Conservation (phyloP, 2,888 invertebrate species). For the Drosophila fulvimacula region DNA sequence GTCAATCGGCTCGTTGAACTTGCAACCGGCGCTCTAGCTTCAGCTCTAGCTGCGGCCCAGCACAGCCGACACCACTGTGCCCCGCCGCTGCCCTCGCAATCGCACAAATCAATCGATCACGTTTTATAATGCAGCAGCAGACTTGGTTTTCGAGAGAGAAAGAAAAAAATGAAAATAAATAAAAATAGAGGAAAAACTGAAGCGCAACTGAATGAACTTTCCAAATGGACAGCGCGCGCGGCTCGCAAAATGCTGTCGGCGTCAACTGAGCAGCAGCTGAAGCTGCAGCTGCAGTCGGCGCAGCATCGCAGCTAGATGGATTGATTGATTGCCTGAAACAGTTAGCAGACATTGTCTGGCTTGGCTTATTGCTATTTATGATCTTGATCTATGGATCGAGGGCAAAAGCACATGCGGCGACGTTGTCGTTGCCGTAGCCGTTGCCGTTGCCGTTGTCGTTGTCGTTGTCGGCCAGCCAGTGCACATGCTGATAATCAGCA, state of each 20-base stretch:
- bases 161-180: conserved; percentile 24
- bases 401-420: conserved; percentile 80
- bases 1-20: conserved; percentile 83
- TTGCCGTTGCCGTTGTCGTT: conserved; percentile 46
- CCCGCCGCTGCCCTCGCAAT: conserved; percentile 60
- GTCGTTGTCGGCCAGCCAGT: conserved; percentile 57
- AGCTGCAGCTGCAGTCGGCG: conserved; percentile 37
- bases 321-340: conserved; percentile 84
- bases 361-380: conserved; percentile 83
- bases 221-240: conserved; percentile 66
- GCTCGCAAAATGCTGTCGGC: conserved; percentile 63
- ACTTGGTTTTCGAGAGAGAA: conserved; percentile 26
- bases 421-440: conserved; percentile 50
- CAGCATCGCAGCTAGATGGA: conserved; percentile 68
- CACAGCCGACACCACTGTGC: conserved; percentile 18
- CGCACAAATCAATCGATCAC: conserved; percentile 84
- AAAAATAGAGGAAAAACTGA: conserved; percentile 48
- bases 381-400: conserved; percentile 84
- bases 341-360: conserved; percentile 81
- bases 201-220: conserved; percentile 78
- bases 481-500: conserved; percentile 77
- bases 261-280: conserved; percentile 41
- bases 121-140: conserved; percentile 72
- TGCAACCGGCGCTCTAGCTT: conserved; percentile 64
- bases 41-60: conserved; percentile 19